Evolutionary conservation across 2,888 invertebrate genomes (phyloP).

Genomic region (Mimumesa dahlbomi): DNA sequence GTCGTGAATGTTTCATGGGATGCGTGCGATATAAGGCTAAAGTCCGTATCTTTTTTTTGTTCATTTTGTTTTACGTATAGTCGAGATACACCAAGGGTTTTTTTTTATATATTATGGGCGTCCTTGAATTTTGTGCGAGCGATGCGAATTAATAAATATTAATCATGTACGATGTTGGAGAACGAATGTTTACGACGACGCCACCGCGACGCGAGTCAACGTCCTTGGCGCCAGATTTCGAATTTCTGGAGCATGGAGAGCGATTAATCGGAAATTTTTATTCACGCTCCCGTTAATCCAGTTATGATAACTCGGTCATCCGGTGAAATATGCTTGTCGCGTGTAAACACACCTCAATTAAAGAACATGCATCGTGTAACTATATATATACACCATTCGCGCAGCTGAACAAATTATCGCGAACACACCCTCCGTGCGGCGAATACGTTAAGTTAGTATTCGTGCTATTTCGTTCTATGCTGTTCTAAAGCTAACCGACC

Average conservation of each 20-base stretch:
- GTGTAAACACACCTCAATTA: constrained; percentile 53
- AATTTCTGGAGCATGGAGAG: background rate
- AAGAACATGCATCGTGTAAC: constrained; percentile 46
- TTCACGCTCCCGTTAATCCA: constrained; percentile 6
- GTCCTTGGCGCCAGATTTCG: background rate
- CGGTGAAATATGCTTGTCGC: constrained; percentile 35
- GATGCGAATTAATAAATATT: no score
- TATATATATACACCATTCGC: constrained; percentile 25
- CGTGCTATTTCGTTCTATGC: constrained; percentile 51
- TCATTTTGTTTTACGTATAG: no score
- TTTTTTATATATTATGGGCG: no score
- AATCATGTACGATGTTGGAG: no score
- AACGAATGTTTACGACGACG: no score
- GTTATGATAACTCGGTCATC: constrained; percentile 28
- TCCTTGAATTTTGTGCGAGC: no score
- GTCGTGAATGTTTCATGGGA: background rate
- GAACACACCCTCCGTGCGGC: constrained; percentile 48
- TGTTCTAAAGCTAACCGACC: constrained; percentile 39
- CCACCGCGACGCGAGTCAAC: no score
- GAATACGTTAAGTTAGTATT: constrained; percentile 32
- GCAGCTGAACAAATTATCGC: constrained; percentile 48
- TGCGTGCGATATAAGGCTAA: background rate
- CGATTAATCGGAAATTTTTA: constrained; percentile 34
- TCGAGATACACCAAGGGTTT: no score
- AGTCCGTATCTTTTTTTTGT: no score